phyloP scores from a whole-genome alignment of 1,140 invertebrate genomes.

The Procambarus virginalis region DNA sequence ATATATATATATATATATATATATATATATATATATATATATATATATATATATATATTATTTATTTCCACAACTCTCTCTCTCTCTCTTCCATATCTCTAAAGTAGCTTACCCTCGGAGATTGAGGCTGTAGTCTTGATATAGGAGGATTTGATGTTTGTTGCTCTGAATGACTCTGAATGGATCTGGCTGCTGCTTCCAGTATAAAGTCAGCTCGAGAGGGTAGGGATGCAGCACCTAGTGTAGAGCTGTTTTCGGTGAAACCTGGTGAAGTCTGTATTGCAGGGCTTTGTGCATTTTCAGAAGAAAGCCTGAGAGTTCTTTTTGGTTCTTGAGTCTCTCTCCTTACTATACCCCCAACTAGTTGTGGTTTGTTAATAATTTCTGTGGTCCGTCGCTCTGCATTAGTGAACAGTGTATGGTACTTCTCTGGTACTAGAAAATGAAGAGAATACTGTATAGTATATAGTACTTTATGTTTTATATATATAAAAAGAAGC shows the following conservation, averaged over 20 bases:
- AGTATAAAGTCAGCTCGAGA: background rate
- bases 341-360: conserved; percentile 13
- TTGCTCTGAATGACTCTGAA: background rate
- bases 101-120: background rate
- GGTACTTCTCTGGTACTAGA: conserved; percentile 61
- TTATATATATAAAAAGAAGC: too few relatives aligned
- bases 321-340: background rate
- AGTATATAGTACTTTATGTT: too few relatives aligned
- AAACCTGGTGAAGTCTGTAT: background rate
- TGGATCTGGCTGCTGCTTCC: background rate
- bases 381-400: conserved; percentile 4
- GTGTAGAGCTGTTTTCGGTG: background rate
- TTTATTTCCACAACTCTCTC: too few relatives aligned
- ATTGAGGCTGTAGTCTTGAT: background rate
- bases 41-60: too few relatives aligned
- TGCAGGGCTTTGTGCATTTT: background rate
- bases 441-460: background rate
- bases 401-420: conserved; percentile 9
- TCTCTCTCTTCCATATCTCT: too few relatives aligned
- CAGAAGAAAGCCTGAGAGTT: background rate
- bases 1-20: too few relatives aligned
- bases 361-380: background rate
- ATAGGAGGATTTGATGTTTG: background rate
- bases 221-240: background rate
- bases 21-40: too few relatives aligned